These are phyloP conservation scores for Montipora cactus DNA, from an alignment of 64 coral and sea anemone genomes.

Conservation along the genomic window DNA sequence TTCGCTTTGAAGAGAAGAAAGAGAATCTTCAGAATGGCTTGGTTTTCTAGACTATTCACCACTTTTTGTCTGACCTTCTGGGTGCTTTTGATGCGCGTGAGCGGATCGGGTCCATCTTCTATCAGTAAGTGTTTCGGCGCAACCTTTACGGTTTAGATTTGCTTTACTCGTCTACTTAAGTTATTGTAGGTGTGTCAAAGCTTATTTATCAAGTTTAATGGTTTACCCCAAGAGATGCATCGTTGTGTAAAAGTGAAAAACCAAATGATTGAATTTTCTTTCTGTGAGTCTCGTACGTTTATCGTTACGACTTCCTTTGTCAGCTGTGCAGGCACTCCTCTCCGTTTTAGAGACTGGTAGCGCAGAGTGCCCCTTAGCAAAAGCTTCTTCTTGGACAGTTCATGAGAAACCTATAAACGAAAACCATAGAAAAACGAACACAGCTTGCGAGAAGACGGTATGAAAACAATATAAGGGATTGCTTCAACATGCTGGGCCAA, in stretches of 20 bases:
- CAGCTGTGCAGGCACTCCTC: too few relatives aligned
- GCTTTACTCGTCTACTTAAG: neutral
- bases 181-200: neutral
- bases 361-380: neutral
- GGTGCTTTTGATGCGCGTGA: neutral
- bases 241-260: too few relatives aligned
- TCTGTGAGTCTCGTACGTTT: too few relatives aligned
- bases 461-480: neutral
- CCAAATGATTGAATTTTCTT: too few relatives aligned
- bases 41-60: neutral
- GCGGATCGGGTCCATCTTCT: neutral
- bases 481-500: neutral
- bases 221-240: neutral
- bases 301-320: too few relatives aligned
- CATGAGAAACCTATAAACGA: neutral
- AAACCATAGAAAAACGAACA: neutral
- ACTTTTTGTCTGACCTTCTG: constrained; percentile 3
- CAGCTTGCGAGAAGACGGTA: neutral
- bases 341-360: neutral
- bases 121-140: neutral
- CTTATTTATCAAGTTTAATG: neutral
- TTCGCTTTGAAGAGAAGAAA: neutral
- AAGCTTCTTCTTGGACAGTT: neutral
- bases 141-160: neutral
- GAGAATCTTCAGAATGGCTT: neutral